Evolutionary conservation across 2,797 vertebrate species (phyloP), one percentile per base, ranked within the genome.

Genomic region (Pristis pectinata): DNA sequence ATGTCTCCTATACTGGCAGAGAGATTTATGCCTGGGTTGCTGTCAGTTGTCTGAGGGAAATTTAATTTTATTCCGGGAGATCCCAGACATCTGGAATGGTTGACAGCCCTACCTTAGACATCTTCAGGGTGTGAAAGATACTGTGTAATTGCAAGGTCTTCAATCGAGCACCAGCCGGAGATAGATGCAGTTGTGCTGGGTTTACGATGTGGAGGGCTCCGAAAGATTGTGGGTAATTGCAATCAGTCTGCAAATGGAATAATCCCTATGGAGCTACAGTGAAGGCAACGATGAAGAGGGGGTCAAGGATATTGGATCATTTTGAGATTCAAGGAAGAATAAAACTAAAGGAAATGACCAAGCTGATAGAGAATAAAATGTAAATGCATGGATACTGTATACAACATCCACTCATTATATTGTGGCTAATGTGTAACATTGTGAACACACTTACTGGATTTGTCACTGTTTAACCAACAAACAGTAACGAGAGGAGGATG

Each of bases 351-450:
- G 91, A 91, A 93, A 74, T 27, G 44, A 8, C n/a, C n/a, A n/a
- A n/a, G n/a, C 13, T 92, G 89, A 59, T 92, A n/a, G 64, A 80
- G 22, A 72, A n/a, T n/a, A 72, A 44, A 7, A 19, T 1, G 13
- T n/a, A 76, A 94, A 94, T 94, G 92, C 92, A 74, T 94, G 92
- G 92, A 76, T 94, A 94, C 74, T 94, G 92, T 34, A 94, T 70
- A n/a, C 37, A 37, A 44, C 7, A 61, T 27, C 56, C 27, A 53
- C 70, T 94, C 70, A 27, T 30, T 94, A 19, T 15, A 30, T 74
- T 94, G 15, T 41, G 30, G 19, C 61, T 24, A 41, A 67, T 67
- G 24, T 67, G 4, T 91, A 67, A 64, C 59, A 64, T 13, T 10
- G 22, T 91, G 37, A 67, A 67, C 37, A 24, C 64, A 37, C 37